Evolutionary conservation across 2,888 invertebrate genomes (phyloP).

Genomic region (Galerucella calmariensis): DNA sequence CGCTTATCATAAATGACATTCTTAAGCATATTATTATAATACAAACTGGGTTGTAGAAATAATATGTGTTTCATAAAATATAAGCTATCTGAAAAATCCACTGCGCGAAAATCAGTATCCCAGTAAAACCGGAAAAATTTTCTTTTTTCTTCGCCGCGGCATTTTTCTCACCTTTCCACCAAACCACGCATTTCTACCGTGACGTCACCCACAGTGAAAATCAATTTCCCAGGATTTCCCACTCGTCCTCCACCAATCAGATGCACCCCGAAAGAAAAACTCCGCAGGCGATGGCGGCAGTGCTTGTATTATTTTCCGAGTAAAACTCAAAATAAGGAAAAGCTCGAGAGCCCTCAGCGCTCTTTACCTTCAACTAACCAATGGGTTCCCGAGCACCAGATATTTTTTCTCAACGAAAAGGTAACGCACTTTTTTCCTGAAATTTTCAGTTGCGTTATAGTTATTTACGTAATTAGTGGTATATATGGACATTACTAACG

Average conservation of each 20-base stretch:
- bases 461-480: too few species aligned
- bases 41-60: too few species aligned
- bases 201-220: conserved; percentile 56
- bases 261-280: conserved; percentile 50
- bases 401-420: not conserved
- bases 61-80: too few species aligned
- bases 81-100: too few species aligned
- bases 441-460: too few species aligned
- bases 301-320: conserved; percentile 48
- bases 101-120: too few species aligned
- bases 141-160: not conserved
- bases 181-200: conserved; percentile 31
- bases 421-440: not conserved
- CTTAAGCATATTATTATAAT: too few species aligned
- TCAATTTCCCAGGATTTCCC: conserved; percentile 57
- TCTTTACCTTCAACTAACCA: conserved; percentile 11
- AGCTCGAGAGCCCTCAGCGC: conserved; percentile 13
- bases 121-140: too few species aligned
- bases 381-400: not conserved
- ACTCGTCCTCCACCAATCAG: conserved; percentile 53
- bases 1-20: too few species aligned
- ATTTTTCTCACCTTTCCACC: conserved; percentile 31
- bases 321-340: conserved; percentile 48
- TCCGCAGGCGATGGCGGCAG: conserved; percentile 52
- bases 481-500: too few species aligned